Percentiles rank a stretch among this genome's conserved stretches.
These are phyloP conservation scores for Psittacula derbiana DNA, from an alignment of 2,797 vertebrate species.

Conservation along the genomic window DNA sequence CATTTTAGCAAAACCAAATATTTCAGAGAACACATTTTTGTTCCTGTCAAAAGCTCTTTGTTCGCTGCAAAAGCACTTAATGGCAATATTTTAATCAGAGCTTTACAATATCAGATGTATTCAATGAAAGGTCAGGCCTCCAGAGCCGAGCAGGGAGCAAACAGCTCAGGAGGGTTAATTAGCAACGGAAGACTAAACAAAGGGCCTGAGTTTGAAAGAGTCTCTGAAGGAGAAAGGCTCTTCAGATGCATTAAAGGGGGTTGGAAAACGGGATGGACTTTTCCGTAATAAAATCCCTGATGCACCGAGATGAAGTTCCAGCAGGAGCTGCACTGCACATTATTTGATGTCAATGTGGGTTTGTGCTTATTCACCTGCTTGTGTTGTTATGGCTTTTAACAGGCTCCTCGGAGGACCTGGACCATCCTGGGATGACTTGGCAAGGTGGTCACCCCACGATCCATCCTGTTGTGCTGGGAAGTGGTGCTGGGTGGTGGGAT, in stretches of 20 bases:
- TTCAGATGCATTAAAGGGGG: neutral
- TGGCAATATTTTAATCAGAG: slow-evolving; percentile 30
- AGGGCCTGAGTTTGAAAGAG: neutral
- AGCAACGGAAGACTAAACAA: slow-evolving; percentile 26
- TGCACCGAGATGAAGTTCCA: fast-evolving
- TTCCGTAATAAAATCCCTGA: neutral
- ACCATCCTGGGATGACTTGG: neutral
- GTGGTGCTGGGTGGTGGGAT: neutral
- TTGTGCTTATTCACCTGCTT: neutral
- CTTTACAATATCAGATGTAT: slow-evolving; percentile 18
- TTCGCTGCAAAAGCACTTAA: slow-evolving; percentile 1
- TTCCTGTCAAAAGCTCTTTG: neutral
- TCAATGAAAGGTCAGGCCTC: slow-evolving; percentile 29
- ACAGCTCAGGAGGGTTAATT: slow-evolving; percentile 46
- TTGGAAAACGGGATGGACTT: neutral
- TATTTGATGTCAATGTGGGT: neutral
- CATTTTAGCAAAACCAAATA: neutral
- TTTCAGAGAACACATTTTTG: neutral
- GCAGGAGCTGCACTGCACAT: neutral
- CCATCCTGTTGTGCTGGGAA: fast-evolving
- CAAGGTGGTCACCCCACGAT: fast-evolving
- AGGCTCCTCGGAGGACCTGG: neutral
- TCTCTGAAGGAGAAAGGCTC: neutral
- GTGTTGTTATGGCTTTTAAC: fast-evolving
- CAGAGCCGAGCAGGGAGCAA: neutral